phyloP scores from a whole-genome alignment of 2,797 vertebrate genomes.

The Amniataba percoides region DNA sequence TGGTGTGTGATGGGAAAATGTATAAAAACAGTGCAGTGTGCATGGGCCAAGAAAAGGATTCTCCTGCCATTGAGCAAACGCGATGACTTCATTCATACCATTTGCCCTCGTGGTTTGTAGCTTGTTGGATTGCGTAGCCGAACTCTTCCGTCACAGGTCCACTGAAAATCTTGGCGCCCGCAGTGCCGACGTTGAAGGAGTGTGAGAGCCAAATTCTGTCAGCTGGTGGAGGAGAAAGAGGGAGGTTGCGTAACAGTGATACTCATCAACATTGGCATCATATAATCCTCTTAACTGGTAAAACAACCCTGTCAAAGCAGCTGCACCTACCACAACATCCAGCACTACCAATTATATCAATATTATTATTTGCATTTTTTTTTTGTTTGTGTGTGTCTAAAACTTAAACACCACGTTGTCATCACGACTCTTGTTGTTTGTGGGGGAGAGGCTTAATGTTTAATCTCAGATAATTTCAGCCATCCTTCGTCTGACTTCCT shows the following conservation, averaged over 20 bases:
- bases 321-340: background rate
- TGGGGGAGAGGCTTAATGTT: background rate
- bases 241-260: background rate
- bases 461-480: background rate
- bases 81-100: conserved; percentile 84
- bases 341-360: background rate
- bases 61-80: background rate
- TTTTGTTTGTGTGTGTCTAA: background rate
- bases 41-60: no score
- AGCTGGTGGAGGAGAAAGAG: conserved; percentile 51
- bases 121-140: conserved; percentile 91
- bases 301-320: background rate
- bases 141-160: conserved; percentile 89
- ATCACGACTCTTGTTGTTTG: background rate
- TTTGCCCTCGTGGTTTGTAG: conserved; percentile 88
- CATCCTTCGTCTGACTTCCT: conserved; percentile 27
- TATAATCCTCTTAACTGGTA: background rate
- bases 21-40: background rate
- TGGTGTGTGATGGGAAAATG: background rate
- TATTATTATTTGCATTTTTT: no score
- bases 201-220: conserved; percentile 59
- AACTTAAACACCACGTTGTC: background rate
- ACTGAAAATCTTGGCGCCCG: conserved; percentile 88
- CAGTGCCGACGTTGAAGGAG: conserved; percentile 91
- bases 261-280: background rate